Conservation (phyloP, 92 coral and sea anemone genomes). For the Metridium senile region DNA sequence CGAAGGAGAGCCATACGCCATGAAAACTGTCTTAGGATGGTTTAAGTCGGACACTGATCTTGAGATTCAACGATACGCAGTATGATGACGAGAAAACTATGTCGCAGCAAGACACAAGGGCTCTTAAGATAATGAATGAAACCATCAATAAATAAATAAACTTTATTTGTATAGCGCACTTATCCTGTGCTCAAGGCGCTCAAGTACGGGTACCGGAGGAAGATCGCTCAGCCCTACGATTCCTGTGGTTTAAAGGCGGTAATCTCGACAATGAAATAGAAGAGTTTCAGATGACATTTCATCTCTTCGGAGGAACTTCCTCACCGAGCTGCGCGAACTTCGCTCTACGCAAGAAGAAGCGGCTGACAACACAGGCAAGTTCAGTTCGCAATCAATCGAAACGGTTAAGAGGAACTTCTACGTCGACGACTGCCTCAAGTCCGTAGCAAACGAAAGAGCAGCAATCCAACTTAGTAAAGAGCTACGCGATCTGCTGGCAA, state of each 20-base stretch:
- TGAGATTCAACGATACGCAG: slow-evolving; percentile 36
- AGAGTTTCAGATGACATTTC: slow-evolving; percentile 48
- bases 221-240: slow-evolving; percentile 39
- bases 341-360: slow-evolving; percentile 39
- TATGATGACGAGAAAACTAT: slow-evolving; percentile 23
- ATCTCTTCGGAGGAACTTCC: slow-evolving; percentile 43
- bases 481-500: slow-evolving; percentile 1
- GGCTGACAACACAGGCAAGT: slow-evolving; percentile 26
- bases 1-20: slow-evolving; percentile 43
- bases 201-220: slow-evolving; percentile 40
- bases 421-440: no score
- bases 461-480: slow-evolving; percentile 21
- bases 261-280: slow-evolving; percentile 33
- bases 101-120: slow-evolving; percentile 45
- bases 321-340: slow-evolving; percentile 53
- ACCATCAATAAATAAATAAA: no score
- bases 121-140: slow-evolving; percentile 46
- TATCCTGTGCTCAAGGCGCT: no score
- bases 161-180: no score
- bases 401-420: no score
- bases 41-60: slow-evolving; percentile 23
- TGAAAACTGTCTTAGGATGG: slow-evolving; percentile 45
- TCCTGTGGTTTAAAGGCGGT: slow-evolving; percentile 48
- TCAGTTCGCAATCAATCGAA: slow-evolving; percentile 9
- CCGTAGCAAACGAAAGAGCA: slow-evolving; percentile 11